Conservation (phyloP, 1,140 invertebrate genomes). For the Lepidurus apus region DNA sequence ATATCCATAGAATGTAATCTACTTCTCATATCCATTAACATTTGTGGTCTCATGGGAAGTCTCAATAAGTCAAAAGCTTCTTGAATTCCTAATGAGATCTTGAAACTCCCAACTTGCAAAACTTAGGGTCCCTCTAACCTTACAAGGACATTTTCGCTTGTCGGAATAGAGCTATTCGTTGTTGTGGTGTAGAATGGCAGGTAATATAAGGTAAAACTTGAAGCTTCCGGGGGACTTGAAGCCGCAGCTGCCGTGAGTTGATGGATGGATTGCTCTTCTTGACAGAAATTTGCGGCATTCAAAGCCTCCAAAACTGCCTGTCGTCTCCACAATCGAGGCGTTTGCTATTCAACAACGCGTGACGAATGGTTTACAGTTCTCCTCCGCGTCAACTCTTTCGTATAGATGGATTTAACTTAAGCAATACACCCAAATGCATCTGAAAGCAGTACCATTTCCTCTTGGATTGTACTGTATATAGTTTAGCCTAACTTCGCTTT, state of each 20-base stretch:
- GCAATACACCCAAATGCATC: too few relatives aligned
- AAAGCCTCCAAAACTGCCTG: not conserved
- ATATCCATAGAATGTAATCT: not conserved
- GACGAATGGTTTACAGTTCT: not conserved
- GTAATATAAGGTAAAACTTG: not conserved
- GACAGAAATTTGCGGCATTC: not conserved
- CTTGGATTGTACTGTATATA: too few relatives aligned
- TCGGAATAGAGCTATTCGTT: not conserved
- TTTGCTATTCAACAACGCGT: not conserved
- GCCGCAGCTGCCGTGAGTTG: not conserved
- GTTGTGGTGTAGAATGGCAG: not conserved
- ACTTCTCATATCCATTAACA: not conserved
- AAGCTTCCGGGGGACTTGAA: too few relatives aligned
- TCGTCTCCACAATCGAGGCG: not conserved
- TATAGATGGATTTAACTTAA: too few relatives aligned
- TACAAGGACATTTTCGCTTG: not conserved
- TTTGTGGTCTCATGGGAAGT: not conserved
- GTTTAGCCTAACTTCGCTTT: too few relatives aligned
- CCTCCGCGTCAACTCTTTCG: not conserved
- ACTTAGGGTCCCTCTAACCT: not conserved
- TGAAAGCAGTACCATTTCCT: too few relatives aligned
- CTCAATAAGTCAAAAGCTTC: slow-evolving; percentile 7
- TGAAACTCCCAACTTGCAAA: not conserved
- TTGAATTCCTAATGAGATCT: not conserved
- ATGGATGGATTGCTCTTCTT: not conserved